Evolutionary conservation across 1,140 invertebrate species (phyloP).

Genomic region (Macrobrachium nipponense): DNA sequence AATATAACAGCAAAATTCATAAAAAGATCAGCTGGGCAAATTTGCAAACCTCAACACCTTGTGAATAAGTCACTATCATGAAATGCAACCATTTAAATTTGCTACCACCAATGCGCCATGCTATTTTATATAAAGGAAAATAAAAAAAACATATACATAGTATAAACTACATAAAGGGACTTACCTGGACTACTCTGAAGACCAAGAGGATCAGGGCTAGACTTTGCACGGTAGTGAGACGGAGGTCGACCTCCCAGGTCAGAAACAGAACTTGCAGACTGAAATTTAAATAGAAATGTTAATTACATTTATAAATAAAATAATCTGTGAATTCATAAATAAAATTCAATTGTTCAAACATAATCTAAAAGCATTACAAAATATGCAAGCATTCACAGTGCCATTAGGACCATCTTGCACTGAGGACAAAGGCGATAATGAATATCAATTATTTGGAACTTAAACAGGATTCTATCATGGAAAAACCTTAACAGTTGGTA

Average conservation of each 20-base stretch:
- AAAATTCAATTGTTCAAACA: background rate
- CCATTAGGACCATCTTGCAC: too few species aligned
- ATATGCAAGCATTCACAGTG: too few species aligned
- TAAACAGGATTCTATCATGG: too few species aligned
- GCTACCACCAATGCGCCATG: background rate
- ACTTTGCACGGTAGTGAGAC: constrained; percentile 78
- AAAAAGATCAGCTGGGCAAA: background rate
- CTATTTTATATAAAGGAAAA: background rate
- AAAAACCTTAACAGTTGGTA: too few species aligned
- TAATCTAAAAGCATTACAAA: too few species aligned
- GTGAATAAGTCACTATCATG: background rate
- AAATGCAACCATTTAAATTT: background rate
- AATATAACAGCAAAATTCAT: constrained; percentile 35
- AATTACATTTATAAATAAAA: constrained; percentile 1
- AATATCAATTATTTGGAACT: too few species aligned
- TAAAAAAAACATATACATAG: background rate
- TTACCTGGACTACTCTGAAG: constrained; percentile 65
- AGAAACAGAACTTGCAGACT: constrained; percentile 57
- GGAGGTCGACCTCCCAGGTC: constrained; percentile 63
- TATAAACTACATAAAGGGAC: background rate
- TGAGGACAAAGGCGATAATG: too few species aligned
- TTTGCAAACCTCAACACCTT: background rate
- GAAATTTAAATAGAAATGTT: constrained; percentile 3
- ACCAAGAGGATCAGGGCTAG: constrained; percentile 77
- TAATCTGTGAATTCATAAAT: background rate